Base-by-base conservation (phyloP, 2,888 invertebrate genomes). In the Diarsia dahlii region DNA sequence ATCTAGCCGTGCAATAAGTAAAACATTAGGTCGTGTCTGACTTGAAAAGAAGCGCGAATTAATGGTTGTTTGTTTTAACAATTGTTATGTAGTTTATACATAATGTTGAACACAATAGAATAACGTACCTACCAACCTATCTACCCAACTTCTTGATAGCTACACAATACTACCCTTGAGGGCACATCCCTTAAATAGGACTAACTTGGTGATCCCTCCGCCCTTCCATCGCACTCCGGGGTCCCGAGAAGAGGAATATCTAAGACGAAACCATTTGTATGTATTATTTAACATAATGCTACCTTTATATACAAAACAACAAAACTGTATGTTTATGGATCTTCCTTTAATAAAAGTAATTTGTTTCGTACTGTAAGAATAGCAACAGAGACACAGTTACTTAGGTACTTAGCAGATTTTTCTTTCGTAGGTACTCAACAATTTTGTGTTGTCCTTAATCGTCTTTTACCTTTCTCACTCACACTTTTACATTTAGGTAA, bases 281-380 rank as follows among this genome's bases (percentile, higher is more conserved):
- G 66, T 84, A 89, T 88, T 89, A 90, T 90, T 90, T 83, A 89
- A 80, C 75, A 45, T 83, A 83, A 84, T 81, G 68, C 74, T 70
- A 82, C 65, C 77, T 80, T 73, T 70, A 62, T 28, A 39, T 39
- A 39, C 39, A 39, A 8, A 39, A 64, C 13, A 78, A 72, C 58
- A 74, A 71, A 75, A 71, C 71, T 70, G 20, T 46, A 46, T 58
- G 20, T 39, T 23, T 68, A 62, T 18, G 46, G 39, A 50, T 46
- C n/a, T 45, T 23, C 13, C 10, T 18, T 9, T 12, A 12, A 34
- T 46, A 46, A n/a, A 4, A 12, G 18, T 46, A 15, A 18, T 70
- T 13, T 20, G 23, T 70, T 69, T 69, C 20, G 13, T 23, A 13
- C 9, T 34, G 58, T n/a, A 48, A 0, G 1, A 52, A 52, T 20